Conservation (phyloP, 2,113 vertebrate species). For the Suncus etruscus region DNA sequence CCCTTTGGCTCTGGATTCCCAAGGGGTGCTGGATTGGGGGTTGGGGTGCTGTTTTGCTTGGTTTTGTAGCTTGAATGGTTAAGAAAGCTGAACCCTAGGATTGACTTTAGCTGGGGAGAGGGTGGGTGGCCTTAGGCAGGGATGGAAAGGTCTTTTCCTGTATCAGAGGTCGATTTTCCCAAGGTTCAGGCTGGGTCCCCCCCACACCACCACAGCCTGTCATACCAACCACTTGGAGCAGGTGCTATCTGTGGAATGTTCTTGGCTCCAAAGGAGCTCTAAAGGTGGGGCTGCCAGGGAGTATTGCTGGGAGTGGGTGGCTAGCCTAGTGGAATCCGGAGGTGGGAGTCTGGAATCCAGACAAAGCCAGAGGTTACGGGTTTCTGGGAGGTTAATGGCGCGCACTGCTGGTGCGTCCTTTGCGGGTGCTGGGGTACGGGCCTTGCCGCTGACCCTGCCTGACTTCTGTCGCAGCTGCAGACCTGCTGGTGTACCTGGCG, state of each 20-base stretch:
- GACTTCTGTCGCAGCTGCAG: conserved; percentile 85
- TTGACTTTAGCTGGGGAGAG: no score
- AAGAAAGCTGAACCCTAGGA: neutral
- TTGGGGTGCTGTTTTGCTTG: no score
- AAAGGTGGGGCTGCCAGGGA: no score
- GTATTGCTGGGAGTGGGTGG: no score
- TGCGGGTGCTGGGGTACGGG: neutral
- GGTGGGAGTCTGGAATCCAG: neutral
- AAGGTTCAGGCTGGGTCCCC: neutral
- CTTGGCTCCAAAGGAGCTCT: neutral
- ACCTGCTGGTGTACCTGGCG: conserved; percentile 91
- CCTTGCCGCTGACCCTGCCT: neutral
- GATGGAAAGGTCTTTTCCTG: no score
- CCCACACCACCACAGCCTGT: neutral
- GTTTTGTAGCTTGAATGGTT: no score
- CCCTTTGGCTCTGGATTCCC: no score
- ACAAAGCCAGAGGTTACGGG: neutral
- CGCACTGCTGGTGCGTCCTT: neutral
- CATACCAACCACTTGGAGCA: neutral
- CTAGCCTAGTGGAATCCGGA: neutral
- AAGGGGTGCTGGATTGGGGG: no score
- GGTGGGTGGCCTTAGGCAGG: no score
- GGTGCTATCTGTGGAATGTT: neutral
- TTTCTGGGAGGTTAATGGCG: conserved; percentile 17
- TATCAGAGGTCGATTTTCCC: no score